Evolutionary conservation across 2,888 invertebrate genomes (phyloP).

Genomic region (Harpalus rufipes): DNA sequence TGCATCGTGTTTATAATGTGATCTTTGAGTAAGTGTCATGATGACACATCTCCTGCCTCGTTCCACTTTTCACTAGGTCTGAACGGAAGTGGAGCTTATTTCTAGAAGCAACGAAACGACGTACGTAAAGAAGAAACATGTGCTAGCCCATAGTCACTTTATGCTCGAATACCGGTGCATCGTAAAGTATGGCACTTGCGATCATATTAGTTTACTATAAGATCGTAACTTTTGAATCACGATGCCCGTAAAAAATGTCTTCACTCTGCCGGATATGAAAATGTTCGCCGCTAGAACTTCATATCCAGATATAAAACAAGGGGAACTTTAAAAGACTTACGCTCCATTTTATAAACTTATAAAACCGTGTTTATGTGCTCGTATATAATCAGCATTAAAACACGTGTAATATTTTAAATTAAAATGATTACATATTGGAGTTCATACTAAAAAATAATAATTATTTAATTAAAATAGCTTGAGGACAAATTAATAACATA

Average conservation of each 20-base stretch:
- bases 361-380: neutral
- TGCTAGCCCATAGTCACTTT: slow-evolving; percentile 65
- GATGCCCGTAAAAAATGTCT: slow-evolving; percentile 60
- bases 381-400: neutral
- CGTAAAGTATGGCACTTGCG: slow-evolving; percentile 65
- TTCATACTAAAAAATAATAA: too few relatives aligned
- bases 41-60: neutral
- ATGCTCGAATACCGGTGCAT: slow-evolving; percentile 52
- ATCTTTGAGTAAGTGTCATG: neutral
- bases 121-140: slow-evolving; percentile 59
- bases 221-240: slow-evolving; percentile 65
- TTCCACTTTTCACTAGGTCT: too few relatives aligned
- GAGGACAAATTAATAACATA: neutral
- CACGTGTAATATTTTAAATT: neutral
- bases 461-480: neutral
- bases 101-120: slow-evolving; percentile 54
- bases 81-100: slow-evolving; percentile 36
- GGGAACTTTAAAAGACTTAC: neutral
- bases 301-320: slow-evolving; percentile 39
- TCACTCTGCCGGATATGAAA: slow-evolving; percentile 55
- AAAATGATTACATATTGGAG: neutral
- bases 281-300: slow-evolving; percentile 55
- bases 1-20: slow-evolving; percentile 13
- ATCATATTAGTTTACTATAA: slow-evolving; percentile 67
- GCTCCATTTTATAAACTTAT: neutral